These are phyloP conservation scores for Sternarchorhynchus goeldii DNA, from an alignment of 2,797 vertebrate species.

Conservation along the genomic window DNA sequence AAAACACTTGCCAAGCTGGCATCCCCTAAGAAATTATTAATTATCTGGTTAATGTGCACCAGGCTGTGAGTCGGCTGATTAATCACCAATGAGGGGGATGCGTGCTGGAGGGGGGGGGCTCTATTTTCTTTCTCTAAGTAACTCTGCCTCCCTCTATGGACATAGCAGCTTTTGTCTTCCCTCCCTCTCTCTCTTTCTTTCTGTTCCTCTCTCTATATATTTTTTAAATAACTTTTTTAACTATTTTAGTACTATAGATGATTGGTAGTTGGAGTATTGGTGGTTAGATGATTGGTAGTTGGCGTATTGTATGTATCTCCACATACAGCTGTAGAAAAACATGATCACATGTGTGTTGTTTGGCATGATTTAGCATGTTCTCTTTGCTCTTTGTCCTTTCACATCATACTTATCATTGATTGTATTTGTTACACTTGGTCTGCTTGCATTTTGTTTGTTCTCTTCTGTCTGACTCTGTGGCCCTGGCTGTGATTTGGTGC, in stretches of 20 bases:
- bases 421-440: neutral
- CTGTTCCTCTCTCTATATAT: slow-evolving; percentile 32
- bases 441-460: neutral
- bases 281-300: slow-evolving; percentile 9
- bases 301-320: neutral
- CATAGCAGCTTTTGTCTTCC: slow-evolving; percentile 51
- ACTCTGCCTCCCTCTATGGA: slow-evolving; percentile 40
- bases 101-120: slow-evolving; percentile 71
- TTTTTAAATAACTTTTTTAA: neutral
- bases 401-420: neutral
- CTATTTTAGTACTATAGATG: neutral
- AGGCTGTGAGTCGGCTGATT: slow-evolving; percentile 94
- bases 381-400: slow-evolving; percentile 1
- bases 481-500: neutral
- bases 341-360: neutral
- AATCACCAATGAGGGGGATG: slow-evolving; percentile 87
- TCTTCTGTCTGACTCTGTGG: slow-evolving; percentile 12
- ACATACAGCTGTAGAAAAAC: neutral
- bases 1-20: slow-evolving; percentile 87
- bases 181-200: slow-evolving; percentile 46
- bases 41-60: slow-evolving; percentile 99
- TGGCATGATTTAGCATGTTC: neutral
- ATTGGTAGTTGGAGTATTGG: slow-evolving; percentile 6
- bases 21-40: slow-evolving; percentile 98
- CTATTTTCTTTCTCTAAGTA: slow-evolving; percentile 60